Base-by-base conservation (phyloP, 2,113 vertebrate genomes). In the Cichladusa arquata region DNA sequence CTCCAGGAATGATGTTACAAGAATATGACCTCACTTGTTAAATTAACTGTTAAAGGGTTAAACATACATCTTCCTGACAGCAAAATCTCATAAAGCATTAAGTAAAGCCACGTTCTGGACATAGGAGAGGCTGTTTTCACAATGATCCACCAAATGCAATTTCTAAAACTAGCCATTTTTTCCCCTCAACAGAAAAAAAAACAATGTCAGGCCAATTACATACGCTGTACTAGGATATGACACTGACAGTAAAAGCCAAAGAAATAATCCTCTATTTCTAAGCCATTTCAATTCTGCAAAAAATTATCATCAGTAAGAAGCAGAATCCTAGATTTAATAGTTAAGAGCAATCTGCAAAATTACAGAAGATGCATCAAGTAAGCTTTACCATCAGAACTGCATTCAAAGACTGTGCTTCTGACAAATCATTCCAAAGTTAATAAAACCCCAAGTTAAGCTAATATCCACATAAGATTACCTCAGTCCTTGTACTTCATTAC, bases 211-310 rank as follows among this genome's bases (percentile, higher is more conserved):
- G 60, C 23, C 62, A 81, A 81, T 8, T 57, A 53, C 29, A 90
- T 12, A 24, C 0, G 0, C 33, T 58, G 18, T 29, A 44, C 25
- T 45, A 9, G 0, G 19, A 76, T 26, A 78, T 4, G 29, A 84
- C 47, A 83, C 31, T 29, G 26, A 72, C 22, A 84, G 51, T 8
- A 81, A 5, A 33, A 69, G 14, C 17, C 54, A 73, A 28, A 72
- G 12, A 69, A 92, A 42, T 47, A 64, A 72, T 61, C 72, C 15
- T 67, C 58, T 48, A 42, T 65, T 57, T 88, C 51, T 36, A 71
- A 82, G 44, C 6, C 17, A 33, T 29, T 76, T 80, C 33, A 86
- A 40, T 34, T 60, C 62, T 65, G 42, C 11, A 77, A 76, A 86
- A 90, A 90, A 48, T 20, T 40, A 77, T 29, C 38, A 71, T 14